Evolutionary conservation across 30 jellyfish, hydroid and myxozoan species (phyloP), one percentile per base, ranked within the genome.

Genomic region (Aurelia coerulea): DNA sequence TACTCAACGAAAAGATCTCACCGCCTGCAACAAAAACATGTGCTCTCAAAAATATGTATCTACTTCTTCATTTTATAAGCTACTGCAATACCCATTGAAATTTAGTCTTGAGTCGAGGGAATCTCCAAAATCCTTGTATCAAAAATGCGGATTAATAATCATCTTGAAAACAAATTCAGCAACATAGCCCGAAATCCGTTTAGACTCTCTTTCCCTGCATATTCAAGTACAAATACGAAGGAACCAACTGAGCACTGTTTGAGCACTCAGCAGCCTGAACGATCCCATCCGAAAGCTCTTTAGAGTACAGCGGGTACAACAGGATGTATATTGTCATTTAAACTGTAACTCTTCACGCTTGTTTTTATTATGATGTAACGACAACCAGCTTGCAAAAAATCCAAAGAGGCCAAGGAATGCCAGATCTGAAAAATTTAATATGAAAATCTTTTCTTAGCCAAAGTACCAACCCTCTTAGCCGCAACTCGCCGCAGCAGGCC

Each of bases 111-210:
- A 77, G 74, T 10, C 87, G 62, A 32, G n/a, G 62, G 42, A 60
- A 60, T 58, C 87, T 16, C 66, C 52, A 31, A 64, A 56, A 41
- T 77, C 77, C 76, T 33, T 73, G 83, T 67, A 77, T 56, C 31
- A 54, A 62, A 59, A 59, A 62, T 62, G 13, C 63, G 31, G 87
- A 62, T 77, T 56, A 76, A 16, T 13, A 31, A 10, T 70, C 64
- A 23, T 34, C 56, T 46, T 76, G 74, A 76, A 76, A 76, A 76
- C 87, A 77, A 77, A 77, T 77, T 77, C 87, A 51, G 39, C 66
- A 68, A 60, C 65, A 18, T n/a, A 77, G 65, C 41, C 75, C 19
- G 70, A 62, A 60, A 7, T 39, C 74, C n/a, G 50, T 56, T 13
- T 62, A 16, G 78, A 77, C 68, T 23, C 87, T 23, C 68, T 18